phyloP scores from a whole-genome alignment of 2,113 vertebrate genomes.

The Platycercus adscitus region DNA sequence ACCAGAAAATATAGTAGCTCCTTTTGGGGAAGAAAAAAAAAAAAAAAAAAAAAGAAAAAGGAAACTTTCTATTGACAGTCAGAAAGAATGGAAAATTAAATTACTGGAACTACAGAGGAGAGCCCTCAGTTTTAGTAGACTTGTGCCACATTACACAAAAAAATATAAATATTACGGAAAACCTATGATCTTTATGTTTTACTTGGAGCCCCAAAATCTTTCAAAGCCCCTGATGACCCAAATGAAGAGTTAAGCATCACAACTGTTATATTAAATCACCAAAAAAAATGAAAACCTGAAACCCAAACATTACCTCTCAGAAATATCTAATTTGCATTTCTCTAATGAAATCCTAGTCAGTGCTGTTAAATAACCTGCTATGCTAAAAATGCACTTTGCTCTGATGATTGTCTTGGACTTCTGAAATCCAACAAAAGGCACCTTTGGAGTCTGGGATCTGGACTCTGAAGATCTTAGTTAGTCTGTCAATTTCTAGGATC shows the following conservation, averaged over 20 bases:
- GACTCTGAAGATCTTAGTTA: background rate
- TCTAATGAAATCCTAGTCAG: background rate
- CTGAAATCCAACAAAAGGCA: background rate
- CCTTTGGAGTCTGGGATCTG: background rate
- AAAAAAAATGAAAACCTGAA: background rate
- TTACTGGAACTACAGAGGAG: background rate
- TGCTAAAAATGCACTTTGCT: background rate
- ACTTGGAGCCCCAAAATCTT: background rate
- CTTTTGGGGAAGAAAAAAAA: background rate
- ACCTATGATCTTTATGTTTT: background rate
- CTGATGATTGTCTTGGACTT: background rate
- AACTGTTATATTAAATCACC: background rate
- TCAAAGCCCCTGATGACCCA: background rate
- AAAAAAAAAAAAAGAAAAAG: background rate
- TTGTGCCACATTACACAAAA: background rate
- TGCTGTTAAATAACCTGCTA: background rate
- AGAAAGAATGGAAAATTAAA: background rate
- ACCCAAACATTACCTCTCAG: background rate
- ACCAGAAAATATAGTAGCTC: background rate
- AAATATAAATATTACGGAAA: background rate
- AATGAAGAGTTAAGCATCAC: background rate
- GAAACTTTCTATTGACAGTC: background rate
- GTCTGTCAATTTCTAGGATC: background rate
- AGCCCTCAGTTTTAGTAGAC: background rate
- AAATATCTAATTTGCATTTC: background rate